A percentile compares a stretch with the other conserved stretches of the same genome.
Evolutionary conservation across 2,888 invertebrate genomes (phyloP).

Genomic region (Lydus trimaculatus): DNA sequence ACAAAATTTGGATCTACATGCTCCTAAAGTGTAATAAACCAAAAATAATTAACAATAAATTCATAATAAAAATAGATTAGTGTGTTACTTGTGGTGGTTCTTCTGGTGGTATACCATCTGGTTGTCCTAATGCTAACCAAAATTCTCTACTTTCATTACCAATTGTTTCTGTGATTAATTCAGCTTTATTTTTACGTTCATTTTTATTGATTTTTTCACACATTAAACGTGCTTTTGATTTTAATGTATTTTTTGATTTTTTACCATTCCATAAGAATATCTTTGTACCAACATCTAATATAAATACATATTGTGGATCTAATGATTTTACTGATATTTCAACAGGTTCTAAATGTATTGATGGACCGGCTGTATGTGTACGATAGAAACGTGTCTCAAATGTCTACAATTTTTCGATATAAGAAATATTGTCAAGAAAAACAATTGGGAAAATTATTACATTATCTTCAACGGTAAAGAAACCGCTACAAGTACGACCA

Average conservation of each 20-base stretch:
- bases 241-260: conserved; percentile 85
- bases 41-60: conserved; percentile 18
- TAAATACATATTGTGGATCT: conserved; percentile 91
- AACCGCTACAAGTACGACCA: conserved; percentile 96
- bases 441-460: too few species aligned
- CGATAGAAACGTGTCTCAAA: conserved; percentile 86
- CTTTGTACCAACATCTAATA: conserved; percentile 85
- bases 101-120: conserved; percentile 63
- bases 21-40: conserved; percentile 62
- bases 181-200: conserved; percentile 94
- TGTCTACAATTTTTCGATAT: conserved; percentile 68
- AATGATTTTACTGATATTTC: conserved; percentile 73
- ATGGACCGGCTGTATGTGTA: conserved; percentile 86
- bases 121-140: conserved; percentile 76
- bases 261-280: conserved; percentile 94
- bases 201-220: conserved; percentile 99
- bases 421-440: too few species aligned
- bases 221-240: conserved; percentile 88
- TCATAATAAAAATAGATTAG: too few species aligned
- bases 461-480: conserved; percentile 94
- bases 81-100: conserved; percentile 61
- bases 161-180: conserved; percentile 84
- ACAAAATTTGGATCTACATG: conserved; percentile 74
- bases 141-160: conserved; percentile 86
- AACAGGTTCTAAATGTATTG: conserved; percentile 91